These are phyloP conservation scores for Parnassius smintheus DNA, from an alignment of 2,888 invertebrate species.

Conservation along the genomic window DNA sequence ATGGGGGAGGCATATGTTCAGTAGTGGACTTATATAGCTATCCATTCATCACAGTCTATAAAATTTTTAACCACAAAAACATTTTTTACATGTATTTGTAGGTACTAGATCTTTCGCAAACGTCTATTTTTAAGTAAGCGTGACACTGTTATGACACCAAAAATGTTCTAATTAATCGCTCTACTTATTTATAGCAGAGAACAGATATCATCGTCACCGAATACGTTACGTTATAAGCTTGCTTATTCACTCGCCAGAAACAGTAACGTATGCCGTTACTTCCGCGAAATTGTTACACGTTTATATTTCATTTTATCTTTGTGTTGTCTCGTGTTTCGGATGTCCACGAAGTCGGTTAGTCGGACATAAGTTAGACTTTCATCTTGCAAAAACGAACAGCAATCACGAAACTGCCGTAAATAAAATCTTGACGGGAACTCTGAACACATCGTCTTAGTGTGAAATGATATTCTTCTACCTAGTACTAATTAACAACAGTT, in stretches of 20 bases:
- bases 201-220: conserved; percentile 18
- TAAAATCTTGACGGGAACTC: too few species aligned
- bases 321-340: conserved; percentile 37
- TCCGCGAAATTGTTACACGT: conserved; percentile 51
- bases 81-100: too few species aligned
- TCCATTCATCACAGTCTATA: too few species aligned
- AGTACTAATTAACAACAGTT: too few species aligned
- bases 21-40: too few species aligned
- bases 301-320: conserved; percentile 50
- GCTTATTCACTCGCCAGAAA: conserved; percentile 39
- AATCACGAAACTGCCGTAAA: neutral
- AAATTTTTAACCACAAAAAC: too few species aligned
- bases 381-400: conserved; percentile 2
- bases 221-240: conserved; percentile 17
- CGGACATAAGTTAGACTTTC: conserved; percentile 37
- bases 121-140: neutral
- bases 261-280: conserved; percentile 53
- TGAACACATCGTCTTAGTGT: too few species aligned
- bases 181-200: conserved; percentile 24
- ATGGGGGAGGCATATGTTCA: too few species aligned
- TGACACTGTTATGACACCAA: neutral
- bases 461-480: too few species aligned
- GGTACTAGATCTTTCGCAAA: too few species aligned
- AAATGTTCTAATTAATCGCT: conserved; percentile 12
- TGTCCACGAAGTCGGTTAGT: conserved; percentile 48